These are phyloP conservation scores for Phalera bucephala DNA, from an alignment of 2,888 invertebrate genomes.

Conservation along the genomic window DNA sequence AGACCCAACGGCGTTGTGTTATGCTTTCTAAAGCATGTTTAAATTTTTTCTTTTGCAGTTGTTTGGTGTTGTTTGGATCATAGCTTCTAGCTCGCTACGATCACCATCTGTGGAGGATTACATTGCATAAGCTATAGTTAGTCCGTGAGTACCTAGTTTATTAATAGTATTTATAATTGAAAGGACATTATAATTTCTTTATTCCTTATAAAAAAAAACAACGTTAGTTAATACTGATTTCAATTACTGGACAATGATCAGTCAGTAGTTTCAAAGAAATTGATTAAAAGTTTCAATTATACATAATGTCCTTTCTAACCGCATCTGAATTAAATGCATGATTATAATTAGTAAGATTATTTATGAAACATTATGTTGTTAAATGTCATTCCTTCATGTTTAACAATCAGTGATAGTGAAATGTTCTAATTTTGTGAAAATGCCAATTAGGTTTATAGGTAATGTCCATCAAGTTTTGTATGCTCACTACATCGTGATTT, in stretches of 20 bases:
- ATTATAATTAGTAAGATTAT: conserved; percentile 28
- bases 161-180: conserved; percentile 19
- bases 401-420: conserved; percentile 34
- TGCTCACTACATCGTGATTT: conserved; percentile 44
- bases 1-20: conserved; percentile 65
- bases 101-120: conserved; percentile 84
- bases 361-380: conserved; percentile 14
- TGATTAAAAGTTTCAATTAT: too few species aligned
- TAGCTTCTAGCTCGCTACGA: conserved; percentile 83
- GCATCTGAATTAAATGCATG: conserved; percentile 32
- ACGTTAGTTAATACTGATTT: conserved; percentile 5
- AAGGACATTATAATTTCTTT: conserved; percentile 17
- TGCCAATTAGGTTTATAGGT: conserved; percentile 34
- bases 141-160: conserved; percentile 54
- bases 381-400: conserved; percentile 26
- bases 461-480: conserved; percentile 20
- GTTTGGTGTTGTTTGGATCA: conserved; percentile 84
- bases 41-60: conserved; percentile 84
- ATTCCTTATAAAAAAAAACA: conserved; percentile 4
- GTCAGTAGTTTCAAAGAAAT: too few species aligned
- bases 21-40: conserved; percentile 82
- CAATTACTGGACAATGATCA: too few species aligned
- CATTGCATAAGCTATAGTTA: conserved; percentile 78
- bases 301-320: conserved; percentile 33
- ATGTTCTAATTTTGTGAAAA: conserved; percentile 36